Conservation (phyloP, 2,888 invertebrate genomes). For the Branchipolynoe longqiensis region DNA sequence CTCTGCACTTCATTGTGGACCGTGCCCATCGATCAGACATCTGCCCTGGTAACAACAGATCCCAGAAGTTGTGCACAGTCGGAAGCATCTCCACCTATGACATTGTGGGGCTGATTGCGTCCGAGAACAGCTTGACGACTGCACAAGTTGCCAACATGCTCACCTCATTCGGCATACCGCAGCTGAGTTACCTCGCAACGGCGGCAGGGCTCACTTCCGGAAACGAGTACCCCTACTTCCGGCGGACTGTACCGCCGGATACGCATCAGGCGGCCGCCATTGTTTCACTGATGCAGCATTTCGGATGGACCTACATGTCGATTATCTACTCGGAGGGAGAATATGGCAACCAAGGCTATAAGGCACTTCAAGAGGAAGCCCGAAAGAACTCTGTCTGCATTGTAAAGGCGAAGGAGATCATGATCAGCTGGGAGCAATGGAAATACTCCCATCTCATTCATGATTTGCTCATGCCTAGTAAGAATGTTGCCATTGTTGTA, state of each 20-base stretch:
- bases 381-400: slow-evolving; percentile 63
- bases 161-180: slow-evolving; percentile 67
- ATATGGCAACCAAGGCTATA: slow-evolving; percentile 66
- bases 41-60: not conserved
- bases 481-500: slow-evolving; percentile 66
- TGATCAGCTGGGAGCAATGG: slow-evolving; percentile 3
- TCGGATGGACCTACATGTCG: slow-evolving; percentile 70
- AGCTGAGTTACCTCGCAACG: slow-evolving; percentile 70
- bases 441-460: slow-evolving; percentile 39
- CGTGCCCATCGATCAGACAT: not conserved
- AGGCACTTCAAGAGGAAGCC: slow-evolving; percentile 46
- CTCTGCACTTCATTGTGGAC: slow-evolving; percentile 55
- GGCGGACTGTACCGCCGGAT: slow-evolving; percentile 69
- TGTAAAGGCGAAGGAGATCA: slow-evolving; percentile 50
- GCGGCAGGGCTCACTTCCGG: slow-evolving; percentile 67
- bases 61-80: too few relatives aligned
- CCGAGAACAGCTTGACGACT: slow-evolving; percentile 68
- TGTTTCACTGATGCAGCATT: slow-evolving; percentile 65
- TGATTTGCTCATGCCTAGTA: slow-evolving; percentile 9
- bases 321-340: slow-evolving; percentile 68
- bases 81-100: slow-evolving; percentile 59
- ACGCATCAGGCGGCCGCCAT: slow-evolving; percentile 67
- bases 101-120: slow-evolving; percentile 69
- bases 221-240: slow-evolving; percentile 67
- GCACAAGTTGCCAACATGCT: slow-evolving; percentile 69